Percentiles rank a stretch among this genome's conserved stretches.
Evolutionary conservation across 2,888 invertebrate species (phyloP).

Genomic region (Melanophora roralis): DNA sequence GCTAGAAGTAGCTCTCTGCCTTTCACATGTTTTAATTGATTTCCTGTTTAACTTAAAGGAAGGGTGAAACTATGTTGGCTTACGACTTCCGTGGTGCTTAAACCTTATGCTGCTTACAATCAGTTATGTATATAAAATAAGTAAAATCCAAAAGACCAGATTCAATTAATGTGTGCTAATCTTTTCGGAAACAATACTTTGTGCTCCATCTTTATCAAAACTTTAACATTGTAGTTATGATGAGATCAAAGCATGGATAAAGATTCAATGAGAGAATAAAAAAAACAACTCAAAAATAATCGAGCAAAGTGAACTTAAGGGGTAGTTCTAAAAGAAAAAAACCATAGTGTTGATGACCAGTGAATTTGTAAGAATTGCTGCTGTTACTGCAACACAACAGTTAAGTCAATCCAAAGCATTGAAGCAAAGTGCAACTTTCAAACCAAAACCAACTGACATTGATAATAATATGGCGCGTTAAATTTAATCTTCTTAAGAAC

Average conservation of each 20-base stretch:
- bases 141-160: no score
- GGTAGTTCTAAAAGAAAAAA: conserved; percentile 42
- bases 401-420: conserved; percentile 11
- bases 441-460: conserved; percentile 53
- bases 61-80: no score
- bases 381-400: conserved; percentile 21
- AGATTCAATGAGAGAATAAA: conserved; percentile 25
- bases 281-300: conserved; percentile 6
- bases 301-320: conserved; percentile 14
- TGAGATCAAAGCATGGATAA: conserved; percentile 47
- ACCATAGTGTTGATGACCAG: conserved; percentile 61
- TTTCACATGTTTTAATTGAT: no score
- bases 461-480: conserved; percentile 67
- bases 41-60: no score
- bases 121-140: no score
- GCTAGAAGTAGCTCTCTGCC: no score
- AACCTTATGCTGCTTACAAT: no score
- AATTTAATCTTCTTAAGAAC: conserved; percentile 66
- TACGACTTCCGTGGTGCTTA: no score
- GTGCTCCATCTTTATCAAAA: no score
- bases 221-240: conserved; percentile 45
- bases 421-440: conserved; percentile 9
- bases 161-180: neutral
- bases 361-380: conserved; percentile 60
- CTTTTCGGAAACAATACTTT: neutral